Conservation (phyloP, 2,888 invertebrate species). For the Dusona sp. region DNA sequence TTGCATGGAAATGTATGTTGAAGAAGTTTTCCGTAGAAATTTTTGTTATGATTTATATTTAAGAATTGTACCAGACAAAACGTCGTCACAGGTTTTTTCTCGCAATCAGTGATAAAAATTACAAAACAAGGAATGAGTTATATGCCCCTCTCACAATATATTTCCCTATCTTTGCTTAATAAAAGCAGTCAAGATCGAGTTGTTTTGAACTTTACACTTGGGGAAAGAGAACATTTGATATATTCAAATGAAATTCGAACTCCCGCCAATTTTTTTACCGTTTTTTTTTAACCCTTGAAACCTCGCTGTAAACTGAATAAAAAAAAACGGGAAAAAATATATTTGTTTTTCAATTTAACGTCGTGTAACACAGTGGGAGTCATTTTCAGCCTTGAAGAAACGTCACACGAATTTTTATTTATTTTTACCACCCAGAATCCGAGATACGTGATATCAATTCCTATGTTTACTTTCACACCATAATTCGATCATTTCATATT, state of each 20-base stretch:
- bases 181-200: not conserved
- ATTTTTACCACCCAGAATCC: not conserved
- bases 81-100: constrained; percentile 9
- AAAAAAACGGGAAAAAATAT: not conserved
- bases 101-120: not conserved
- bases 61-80: not conserved
- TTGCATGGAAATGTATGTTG: not conserved
- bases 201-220: constrained; percentile 5
- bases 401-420: not conserved
- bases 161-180: not conserved
- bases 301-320: not conserved
- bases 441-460: not conserved
- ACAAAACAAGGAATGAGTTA: not conserved
- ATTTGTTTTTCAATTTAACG: not conserved
- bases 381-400: not conserved
- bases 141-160: not conserved
- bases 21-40: not conserved
- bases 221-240: not conserved
- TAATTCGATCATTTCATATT: not conserved
- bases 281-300: not conserved
- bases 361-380: not conserved
- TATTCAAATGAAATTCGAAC: not conserved
- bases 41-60: not conserved
- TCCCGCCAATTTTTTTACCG: not conserved
- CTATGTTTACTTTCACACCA: not conserved